These are phyloP conservation scores for Poecilia velifera DNA, from an alignment of 2,797 vertebrate genomes.

Conservation along the genomic window DNA sequence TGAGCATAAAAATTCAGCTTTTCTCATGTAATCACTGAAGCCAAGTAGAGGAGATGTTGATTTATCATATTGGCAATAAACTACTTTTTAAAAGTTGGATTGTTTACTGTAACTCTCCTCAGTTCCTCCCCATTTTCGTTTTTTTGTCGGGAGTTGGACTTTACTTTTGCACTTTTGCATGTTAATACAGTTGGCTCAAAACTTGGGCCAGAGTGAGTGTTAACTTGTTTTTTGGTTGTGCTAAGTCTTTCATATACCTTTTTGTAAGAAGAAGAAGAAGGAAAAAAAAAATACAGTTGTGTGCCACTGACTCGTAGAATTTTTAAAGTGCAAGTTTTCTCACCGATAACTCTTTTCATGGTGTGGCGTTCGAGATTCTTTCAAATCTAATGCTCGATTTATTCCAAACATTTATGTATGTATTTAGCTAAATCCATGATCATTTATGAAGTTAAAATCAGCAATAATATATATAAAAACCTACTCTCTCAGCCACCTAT, in stretches of 20 bases:
- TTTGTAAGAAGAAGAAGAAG: neutral
- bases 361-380: neutral
- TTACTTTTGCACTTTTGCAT: neutral
- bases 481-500: too few relatives aligned
- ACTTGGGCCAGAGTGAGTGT: neutral
- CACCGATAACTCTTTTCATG: neutral
- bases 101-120: neutral
- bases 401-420: neutral
- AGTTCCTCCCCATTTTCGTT: neutral
- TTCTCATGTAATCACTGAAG: constrained; percentile 42
- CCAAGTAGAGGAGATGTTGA: constrained; percentile 25
- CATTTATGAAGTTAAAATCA: too few relatives aligned
- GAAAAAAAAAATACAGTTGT: neutral
- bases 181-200: neutral
- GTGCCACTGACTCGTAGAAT: neutral
- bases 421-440: neutral
- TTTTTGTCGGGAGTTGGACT: neutral
- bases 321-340: neutral
- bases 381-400: neutral
- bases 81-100: neutral
- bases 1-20: constrained; percentile 25
- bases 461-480: too few relatives aligned
- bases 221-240: neutral
- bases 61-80: neutral
- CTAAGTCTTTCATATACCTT: neutral